phyloP scores from a whole-genome alignment of 2,113 vertebrate genomes.

The Thinocorus orbignyianus region DNA sequence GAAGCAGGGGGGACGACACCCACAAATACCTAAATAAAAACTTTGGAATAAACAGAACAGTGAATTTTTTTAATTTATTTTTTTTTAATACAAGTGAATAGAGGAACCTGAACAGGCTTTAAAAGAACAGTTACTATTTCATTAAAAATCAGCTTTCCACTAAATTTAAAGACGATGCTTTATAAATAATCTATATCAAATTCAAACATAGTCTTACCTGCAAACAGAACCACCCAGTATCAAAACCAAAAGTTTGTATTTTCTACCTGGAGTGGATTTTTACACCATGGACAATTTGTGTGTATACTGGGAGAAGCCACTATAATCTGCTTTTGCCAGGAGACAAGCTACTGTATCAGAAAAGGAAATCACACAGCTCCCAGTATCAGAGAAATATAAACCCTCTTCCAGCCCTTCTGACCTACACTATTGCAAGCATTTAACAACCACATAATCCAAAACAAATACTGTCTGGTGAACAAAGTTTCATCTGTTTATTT shows the following conservation, averaged over 20 bases:
- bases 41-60: not conserved
- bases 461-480: accelerated
- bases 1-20: accelerated
- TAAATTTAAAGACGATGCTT: not conserved
- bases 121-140: not conserved
- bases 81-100: not conserved
- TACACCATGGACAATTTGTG: not conserved
- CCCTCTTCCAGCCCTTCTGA: not conserved
- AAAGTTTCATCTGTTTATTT: not conserved
- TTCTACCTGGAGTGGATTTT: not conserved
- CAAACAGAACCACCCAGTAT: not conserved
- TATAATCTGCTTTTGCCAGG: not conserved
- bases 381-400: not conserved
- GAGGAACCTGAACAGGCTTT: not conserved
- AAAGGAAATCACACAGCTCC: not conserved
- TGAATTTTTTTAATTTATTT: not conserved
- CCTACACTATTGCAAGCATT: not conserved
- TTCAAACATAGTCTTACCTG: not conserved
- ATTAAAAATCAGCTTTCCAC: not conserved
- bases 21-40: not conserved
- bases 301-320: not conserved
- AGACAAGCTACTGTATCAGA: not conserved
- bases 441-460: not conserved
- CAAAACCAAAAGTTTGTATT: not conserved
- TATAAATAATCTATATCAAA: not conserved